Evolutionary conservation across 2,113 vertebrate genomes (phyloP).

Genomic region (Rattus norvegicus): DNA sequence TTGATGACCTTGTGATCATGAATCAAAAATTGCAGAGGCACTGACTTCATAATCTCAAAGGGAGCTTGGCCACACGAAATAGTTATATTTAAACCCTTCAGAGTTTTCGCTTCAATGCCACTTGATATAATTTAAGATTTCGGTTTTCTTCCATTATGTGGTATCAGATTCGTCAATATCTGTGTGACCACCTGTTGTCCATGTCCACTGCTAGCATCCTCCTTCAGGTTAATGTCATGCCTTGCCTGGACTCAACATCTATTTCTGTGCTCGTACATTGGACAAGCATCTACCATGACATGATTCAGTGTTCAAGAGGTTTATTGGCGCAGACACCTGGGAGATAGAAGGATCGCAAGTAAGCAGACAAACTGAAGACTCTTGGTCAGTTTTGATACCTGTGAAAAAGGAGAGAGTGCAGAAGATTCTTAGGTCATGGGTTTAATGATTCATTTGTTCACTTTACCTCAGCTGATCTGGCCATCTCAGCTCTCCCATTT

Average conservation of each 20-base stretch:
- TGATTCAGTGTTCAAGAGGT: neutral
- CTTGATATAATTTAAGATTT: neutral
- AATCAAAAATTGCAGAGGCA: neutral
- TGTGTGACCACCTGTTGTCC: neutral
- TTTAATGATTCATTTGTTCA: too few species aligned
- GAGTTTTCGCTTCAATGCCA: neutral
- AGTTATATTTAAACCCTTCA: neutral
- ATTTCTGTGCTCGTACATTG: neutral
- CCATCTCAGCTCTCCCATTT: neutral
- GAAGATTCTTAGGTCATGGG: neutral
- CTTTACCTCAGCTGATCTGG: neutral
- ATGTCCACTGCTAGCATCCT: neutral
- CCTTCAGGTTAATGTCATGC: neutral
- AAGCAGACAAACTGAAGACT: neutral
- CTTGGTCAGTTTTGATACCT: neutral
- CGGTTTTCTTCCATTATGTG: neutral
- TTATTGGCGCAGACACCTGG: neutral
- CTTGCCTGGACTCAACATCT: neutral
- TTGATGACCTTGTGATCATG: neutral
- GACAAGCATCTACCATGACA: neutral
- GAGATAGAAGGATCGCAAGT: neutral
- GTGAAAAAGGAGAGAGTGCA: neutral
- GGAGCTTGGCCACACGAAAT: neutral
- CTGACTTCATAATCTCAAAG: neutral
- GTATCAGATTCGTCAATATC: too few species aligned